Evolutionary conservation across 2,888 invertebrate species (phyloP), one percentile per base, ranked within the genome.

Genomic region (Eurytoma californica): DNA sequence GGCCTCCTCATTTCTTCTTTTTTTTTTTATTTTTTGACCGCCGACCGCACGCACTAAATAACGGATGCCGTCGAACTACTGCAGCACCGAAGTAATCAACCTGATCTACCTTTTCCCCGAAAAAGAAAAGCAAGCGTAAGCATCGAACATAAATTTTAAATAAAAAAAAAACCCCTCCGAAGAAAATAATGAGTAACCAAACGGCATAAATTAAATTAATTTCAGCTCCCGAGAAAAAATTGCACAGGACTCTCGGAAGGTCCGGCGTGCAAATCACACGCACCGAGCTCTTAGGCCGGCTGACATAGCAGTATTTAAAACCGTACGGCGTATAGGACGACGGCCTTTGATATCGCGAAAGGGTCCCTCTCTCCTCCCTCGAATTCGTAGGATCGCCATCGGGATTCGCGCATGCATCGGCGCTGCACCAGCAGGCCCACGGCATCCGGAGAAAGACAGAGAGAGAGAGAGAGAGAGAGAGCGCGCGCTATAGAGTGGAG

Each of bases 351-450:
- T 39, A 39, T 73, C 72, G 73, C 65, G 63, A 47, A 65, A 72
- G 51, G 58, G 49, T 70, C 39, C 57, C n/a, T 67, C 55, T 53
- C n/a, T 67, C 30, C 9, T 18, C 7, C 14, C 66, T 57, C 73
- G 57, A 74, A 74, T 65, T 73, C 73, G 73, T 39, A 74, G 73
- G 65, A 74, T 72, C 30, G 72, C 72, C 72, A 61, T 66, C 66
- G 73, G 57, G 73, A 66, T 57, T 66, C 73, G 57, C 63, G 57
- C 47, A 55, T 74, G 65, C 72, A 72, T 72, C 39, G 49, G 61
- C 72, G 49, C 61, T 49, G 72, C 68, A 39, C 9, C 39, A 39
- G 39, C 39, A 7, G 39, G 20, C 57, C 20, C 57, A 12, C 57
- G 57, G 20, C 57, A 20, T 58, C 61, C 14, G 30, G 61, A 28